These are phyloP conservation scores for Acanthosepion lycidas DNA, from an alignment of 2,888 invertebrate species.

Conservation along the genomic window DNA sequence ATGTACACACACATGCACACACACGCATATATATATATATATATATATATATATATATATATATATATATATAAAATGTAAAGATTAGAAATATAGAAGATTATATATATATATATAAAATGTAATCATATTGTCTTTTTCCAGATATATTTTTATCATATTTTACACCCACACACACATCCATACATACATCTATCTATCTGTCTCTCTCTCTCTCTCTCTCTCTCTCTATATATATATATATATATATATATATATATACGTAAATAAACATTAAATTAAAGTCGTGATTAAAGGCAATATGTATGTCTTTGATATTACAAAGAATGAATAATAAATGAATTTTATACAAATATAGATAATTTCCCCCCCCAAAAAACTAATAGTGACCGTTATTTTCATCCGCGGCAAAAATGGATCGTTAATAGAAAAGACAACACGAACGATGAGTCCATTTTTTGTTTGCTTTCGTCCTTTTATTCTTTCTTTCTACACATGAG, in stretches of 20 bases:
- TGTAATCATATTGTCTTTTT: neutral
- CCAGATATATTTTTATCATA: neutral
- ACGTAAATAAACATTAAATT: neutral
- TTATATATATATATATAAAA: neutral
- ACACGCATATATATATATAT: neutral
- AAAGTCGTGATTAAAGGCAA: too few species aligned
- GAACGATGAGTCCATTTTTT: neutral
- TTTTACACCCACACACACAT: neutral
- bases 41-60: neutral
- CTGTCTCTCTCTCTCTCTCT: neutral
- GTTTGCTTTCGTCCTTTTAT: neutral
- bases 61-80: conserved; percentile 33
- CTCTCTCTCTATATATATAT: neutral
- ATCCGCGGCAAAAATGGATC: too few species aligned
- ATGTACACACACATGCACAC: neutral
- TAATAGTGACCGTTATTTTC: too few species aligned
- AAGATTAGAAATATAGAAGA: too few species aligned
- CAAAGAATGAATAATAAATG: neutral
- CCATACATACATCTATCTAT: neutral
- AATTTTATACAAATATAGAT: neutral
- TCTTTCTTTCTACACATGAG: neutral
- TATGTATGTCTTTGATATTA: too few species aligned
- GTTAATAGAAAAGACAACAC: too few species aligned
- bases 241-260: neutral
- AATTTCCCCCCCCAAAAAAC: neutral